Base-by-base conservation (phyloP, 2,113 vertebrate species). In the Cepphus grylle region DNA sequence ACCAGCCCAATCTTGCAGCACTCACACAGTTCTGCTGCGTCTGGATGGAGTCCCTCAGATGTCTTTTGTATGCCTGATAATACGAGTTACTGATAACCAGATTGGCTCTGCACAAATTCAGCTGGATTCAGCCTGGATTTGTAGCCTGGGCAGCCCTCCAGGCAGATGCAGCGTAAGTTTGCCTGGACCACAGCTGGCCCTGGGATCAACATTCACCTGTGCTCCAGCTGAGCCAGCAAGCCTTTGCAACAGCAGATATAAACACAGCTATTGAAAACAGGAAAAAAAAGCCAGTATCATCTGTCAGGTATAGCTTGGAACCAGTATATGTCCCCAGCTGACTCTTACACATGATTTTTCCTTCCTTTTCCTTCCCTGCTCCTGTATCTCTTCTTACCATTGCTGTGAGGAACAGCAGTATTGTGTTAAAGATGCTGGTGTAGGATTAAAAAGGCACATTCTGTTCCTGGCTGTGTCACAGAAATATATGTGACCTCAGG, bases 401-500 rank as follows among this genome's bases (percentile, higher is more conserved):
- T 84, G 71, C 61, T 72, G 53, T 59, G 91, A 87, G 88, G 45
- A 96, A 79, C 81, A 93, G 94, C 65, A 84, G 81, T 67, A 71
- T 71, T 85, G 70, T 69, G 81, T 82, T 89, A 77, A 85, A 89
- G 91, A 94, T 82, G 66, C 88, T 94, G 91, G 88, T 65, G 2
- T 7, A 91, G 9, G 74, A 97, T 87, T 93, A 78, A 94, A 96
- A 89, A 92, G 49, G 73, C 93, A 95, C 95, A 94, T 93, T 94
- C 81, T 95, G 86, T 94, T 96, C 91, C 89, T 94, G 91, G 70
- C 86, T 94, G 49, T 62, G 58, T 94, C 86, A 94, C 81, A 96
- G 87, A 94, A 90, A 81, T 87, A 23, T 81, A 81, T 76, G 91
- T 89, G 78, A 96, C 94, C 95, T 88, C 86, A 87, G 66, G 91